Evolutionary conservation across 2,113 vertebrate species (phyloP).

Genomic region (Sorex fumeus): DNA sequence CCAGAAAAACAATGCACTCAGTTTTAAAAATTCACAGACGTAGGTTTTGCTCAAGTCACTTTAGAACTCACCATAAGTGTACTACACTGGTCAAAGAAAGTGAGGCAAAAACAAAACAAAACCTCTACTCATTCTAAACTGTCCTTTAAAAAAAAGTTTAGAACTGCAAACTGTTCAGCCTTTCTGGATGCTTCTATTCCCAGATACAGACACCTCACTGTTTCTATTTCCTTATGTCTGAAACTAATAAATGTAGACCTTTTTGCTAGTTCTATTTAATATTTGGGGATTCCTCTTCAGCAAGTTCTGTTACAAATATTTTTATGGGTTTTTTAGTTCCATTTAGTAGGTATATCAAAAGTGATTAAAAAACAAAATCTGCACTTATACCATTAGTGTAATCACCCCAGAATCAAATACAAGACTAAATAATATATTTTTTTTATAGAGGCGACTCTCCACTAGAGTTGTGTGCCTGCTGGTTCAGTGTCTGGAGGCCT

Average conservation of each 20-base stretch:
- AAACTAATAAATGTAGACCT: not conserved
- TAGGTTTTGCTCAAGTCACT: not conserved
- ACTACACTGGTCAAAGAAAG: not conserved
- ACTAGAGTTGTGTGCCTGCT: too few relatives aligned
- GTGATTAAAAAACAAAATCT: not conserved
- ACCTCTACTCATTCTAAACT: slow-evolving; percentile 15
- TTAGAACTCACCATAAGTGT: not conserved
- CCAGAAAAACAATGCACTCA: not conserved
- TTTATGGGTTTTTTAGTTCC: slow-evolving; percentile 7
- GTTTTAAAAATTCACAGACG: not conserved
- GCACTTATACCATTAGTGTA: not conserved
- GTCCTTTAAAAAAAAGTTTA: not conserved
- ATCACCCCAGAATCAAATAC: slow-evolving; percentile 22
- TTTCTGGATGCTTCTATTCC: not conserved
- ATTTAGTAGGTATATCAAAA: slow-evolving; percentile 33
- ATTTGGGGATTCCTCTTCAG: not conserved
- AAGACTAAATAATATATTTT: not conserved
- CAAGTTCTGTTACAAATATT: slow-evolving; percentile 46
- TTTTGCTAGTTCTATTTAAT: slow-evolving; percentile 35
- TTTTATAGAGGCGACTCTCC: too few relatives aligned
- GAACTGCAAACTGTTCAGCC: slow-evolving; percentile 25
- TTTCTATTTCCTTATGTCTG: not conserved
- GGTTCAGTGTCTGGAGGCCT: too few relatives aligned
- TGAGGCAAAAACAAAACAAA: not conserved
- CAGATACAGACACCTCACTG: not conserved